phyloP scores from a whole-genome alignment of 2,113 vertebrate genomes.

The Jacana jacana region DNA sequence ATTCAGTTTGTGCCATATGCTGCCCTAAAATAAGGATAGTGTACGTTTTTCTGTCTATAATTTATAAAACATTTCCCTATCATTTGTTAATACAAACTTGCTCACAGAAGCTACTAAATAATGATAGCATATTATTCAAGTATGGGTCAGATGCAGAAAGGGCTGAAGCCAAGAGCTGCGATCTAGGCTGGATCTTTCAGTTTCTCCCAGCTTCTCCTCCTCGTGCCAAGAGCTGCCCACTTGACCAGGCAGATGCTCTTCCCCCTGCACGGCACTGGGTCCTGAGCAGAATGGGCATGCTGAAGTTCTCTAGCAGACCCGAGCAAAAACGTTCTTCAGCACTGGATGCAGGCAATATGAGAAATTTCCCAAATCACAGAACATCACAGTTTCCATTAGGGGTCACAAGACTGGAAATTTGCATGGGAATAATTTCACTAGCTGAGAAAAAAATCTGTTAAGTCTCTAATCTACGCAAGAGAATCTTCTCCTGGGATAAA shows the following conservation, averaged over 20 bases:
- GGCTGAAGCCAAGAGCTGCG: background rate
- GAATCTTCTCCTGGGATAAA: background rate
- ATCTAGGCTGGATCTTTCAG: background rate
- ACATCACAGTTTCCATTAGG: background rate
- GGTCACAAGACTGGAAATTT: background rate
- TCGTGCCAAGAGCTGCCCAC: fast-evolving
- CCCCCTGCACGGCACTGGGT: background rate
- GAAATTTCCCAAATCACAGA: background rate
- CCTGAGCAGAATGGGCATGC: fast-evolving
- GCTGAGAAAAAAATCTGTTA: background rate
- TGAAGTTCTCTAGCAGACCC: background rate
- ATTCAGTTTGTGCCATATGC: background rate
- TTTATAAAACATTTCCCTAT: background rate
- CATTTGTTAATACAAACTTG: background rate
- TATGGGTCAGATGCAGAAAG: background rate
- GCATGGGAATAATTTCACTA: background rate
- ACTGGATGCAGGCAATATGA: background rate
- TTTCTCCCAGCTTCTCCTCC: background rate
- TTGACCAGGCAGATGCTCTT: background rate
- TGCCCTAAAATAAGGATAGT: background rate
- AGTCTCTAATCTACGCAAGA: background rate
- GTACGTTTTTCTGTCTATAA: background rate
- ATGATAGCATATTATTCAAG: background rate
- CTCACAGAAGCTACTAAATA: background rate
- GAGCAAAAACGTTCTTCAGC: background rate